These are phyloP conservation scores for Archaeoteleia sp. DNA, from an alignment of 2,888 invertebrate genomes.

Conservation along the genomic window DNA sequence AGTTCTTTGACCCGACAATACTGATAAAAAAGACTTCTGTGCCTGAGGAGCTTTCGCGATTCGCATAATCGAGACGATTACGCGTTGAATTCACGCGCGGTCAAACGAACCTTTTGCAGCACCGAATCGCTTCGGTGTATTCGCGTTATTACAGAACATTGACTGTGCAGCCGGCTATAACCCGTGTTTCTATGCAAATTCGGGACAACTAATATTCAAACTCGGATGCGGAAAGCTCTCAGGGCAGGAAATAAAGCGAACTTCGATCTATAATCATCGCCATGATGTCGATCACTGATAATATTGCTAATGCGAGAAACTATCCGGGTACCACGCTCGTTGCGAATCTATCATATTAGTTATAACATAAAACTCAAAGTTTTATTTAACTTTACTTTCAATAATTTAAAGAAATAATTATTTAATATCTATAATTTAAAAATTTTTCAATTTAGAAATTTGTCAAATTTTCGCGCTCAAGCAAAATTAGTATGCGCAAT, in stretches of 20 bases:
- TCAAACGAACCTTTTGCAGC: conserved; percentile 48
- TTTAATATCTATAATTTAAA: no score
- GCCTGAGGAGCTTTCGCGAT: conserved; percentile 52
- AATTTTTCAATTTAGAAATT: no score
- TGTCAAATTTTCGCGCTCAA: no score
- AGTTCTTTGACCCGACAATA: conserved; percentile 41
- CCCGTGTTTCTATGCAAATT: conserved; percentile 53
- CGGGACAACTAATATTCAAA: conserved; percentile 43
- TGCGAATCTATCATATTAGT: conserved; percentile 5
- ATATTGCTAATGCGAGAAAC: conserved; percentile 48
- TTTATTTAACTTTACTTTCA: not conserved
- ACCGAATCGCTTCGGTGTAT: conserved; percentile 47
- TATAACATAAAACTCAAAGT: not conserved
- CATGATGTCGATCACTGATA: conserved; percentile 45
- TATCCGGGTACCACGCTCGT: conserved; percentile 31
- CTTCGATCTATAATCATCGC: conserved; percentile 47
- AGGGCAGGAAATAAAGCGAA: conserved; percentile 44
- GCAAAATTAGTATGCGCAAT: no score
- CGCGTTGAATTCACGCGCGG: conserved; percentile 53
- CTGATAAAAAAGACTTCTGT: conserved; percentile 36
- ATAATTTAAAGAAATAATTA: no score
- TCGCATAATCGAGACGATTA: conserved; percentile 52
- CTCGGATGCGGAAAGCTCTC: conserved; percentile 48
- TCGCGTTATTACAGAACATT: conserved; percentile 52
- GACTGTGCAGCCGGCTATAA: conserved; percentile 45